Evolutionary conservation across 2,113 vertebrate genomes (phyloP).

Genomic region (Hyperopisus bebe): DNA sequence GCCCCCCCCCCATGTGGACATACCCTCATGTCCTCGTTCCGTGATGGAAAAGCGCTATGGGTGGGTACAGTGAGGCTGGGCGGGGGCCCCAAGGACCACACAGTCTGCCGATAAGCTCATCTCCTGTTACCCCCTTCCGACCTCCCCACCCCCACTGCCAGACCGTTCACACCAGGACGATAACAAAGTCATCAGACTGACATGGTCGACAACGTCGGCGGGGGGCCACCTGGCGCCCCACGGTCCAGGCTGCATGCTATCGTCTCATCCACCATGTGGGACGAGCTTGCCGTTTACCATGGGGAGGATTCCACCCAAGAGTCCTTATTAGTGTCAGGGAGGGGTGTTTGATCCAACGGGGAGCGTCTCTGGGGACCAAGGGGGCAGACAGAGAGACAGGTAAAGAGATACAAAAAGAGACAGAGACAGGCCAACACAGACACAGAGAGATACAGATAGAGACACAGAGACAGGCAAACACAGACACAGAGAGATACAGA

Average conservation of each 20-base stretch:
- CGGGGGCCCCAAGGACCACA: too few species aligned
- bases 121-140: background rate
- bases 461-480: too few species aligned
- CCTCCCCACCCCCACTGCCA: background rate
- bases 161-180: background rate
- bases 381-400: background rate
- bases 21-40: too few species aligned
- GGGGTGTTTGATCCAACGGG: background rate
- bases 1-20: too few species aligned
- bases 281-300: background rate
- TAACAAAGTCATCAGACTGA: background rate
- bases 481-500: too few species aligned
- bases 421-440: too few species aligned
- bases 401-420: background rate
- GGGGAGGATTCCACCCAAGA: background rate
- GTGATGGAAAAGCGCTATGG: background rate
- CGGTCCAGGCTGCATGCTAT: background rate
- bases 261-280: background rate
- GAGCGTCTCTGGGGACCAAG: background rate
- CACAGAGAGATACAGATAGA: background rate
- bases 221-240: background rate
- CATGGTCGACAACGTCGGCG: background rate
- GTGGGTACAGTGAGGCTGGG: too few species aligned
- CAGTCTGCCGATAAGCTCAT: too few species aligned
- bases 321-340: background rate